phyloP scores from a whole-genome alignment of 2,113 vertebrate genomes.

The Urocolius indicus region DNA sequence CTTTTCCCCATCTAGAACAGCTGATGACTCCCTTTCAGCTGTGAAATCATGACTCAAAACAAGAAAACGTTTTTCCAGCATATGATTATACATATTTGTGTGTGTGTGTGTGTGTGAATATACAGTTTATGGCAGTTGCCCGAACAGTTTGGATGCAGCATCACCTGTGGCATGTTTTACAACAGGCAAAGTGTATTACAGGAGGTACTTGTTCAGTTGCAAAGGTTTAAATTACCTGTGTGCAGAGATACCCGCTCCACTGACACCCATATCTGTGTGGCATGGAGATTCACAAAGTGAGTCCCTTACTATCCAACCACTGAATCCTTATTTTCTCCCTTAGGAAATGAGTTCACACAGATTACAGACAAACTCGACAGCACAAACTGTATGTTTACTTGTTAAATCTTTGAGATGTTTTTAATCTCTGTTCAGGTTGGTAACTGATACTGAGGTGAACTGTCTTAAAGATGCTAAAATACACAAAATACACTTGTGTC shows the following conservation, averaged over 20 bases:
- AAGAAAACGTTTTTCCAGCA: neutral
- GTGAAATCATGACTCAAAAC: neutral
- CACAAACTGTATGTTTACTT: fast-evolving
- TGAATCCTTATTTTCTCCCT: neutral
- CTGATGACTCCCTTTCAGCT: neutral
- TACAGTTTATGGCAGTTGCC: neutral
- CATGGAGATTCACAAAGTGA: neutral
- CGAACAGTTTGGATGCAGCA: neutral
- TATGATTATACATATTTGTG: neutral
- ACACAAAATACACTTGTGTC: neutral
- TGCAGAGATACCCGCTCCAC: neutral
- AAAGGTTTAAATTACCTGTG: neutral
- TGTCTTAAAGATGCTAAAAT: neutral
- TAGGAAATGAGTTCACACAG: neutral
- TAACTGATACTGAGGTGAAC: neutral
- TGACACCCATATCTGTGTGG: neutral
- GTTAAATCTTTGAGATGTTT: neutral
- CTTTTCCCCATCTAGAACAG: neutral
- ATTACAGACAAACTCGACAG: neutral
- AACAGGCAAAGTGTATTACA: neutral
- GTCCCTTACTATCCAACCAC: neutral
- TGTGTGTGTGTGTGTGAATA: neutral
- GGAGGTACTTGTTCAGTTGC: neutral
- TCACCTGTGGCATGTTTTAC: neutral
- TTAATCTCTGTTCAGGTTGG: neutral